These are phyloP conservation scores for Aphaenogaster rudis DNA, from an alignment of 1,140 invertebrate species.

Conservation along the genomic window DNA sequence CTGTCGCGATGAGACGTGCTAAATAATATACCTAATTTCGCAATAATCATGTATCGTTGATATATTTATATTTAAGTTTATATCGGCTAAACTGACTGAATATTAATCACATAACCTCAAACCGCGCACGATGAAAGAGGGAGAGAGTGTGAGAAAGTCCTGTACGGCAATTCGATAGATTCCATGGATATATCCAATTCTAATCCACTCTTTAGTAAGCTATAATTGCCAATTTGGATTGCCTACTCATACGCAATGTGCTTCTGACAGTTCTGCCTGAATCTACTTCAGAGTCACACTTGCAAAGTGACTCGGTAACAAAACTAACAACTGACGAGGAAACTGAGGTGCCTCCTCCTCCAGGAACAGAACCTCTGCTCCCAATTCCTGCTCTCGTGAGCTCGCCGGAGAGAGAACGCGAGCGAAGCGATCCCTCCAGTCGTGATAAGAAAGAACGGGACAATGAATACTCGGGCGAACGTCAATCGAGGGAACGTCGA, in stretches of 20 bases:
- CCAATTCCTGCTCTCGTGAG: slow-evolving; percentile 82
- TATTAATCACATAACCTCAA: slow-evolving; percentile 66
- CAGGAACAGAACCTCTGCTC: slow-evolving; percentile 85
- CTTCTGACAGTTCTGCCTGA: slow-evolving; percentile 77
- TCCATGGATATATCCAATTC: neutral
- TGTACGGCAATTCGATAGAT: neutral
- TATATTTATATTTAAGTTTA: neutral
- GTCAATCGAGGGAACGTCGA: slow-evolving; percentile 82
- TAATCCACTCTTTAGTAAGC: neutral
- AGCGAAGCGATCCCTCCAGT: slow-evolving; percentile 69
- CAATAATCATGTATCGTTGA: neutral
- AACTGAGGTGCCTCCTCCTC: slow-evolving; percentile 85
- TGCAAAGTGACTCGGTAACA: slow-evolving; percentile 76
- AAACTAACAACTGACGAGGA: slow-evolving; percentile 82
- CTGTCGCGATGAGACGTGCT: neutral
- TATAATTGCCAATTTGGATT: neutral
- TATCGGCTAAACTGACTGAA: slow-evolving; percentile 38
- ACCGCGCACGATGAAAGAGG: neutral
- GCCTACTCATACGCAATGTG: slow-evolving; percentile 50
- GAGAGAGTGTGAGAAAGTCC: neutral
- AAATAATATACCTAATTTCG: neutral
- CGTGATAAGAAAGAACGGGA: slow-evolving; percentile 81
- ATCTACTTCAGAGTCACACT: slow-evolving; percentile 77
- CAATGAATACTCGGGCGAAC: slow-evolving; percentile 79
- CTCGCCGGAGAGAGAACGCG: slow-evolving; percentile 77